Percentiles rank a stretch among this genome's conserved stretches.
These are phyloP conservation scores for Erythrocercus mccallii DNA, from an alignment of 2,113 vertebrate species.

Conservation along the genomic window DNA sequence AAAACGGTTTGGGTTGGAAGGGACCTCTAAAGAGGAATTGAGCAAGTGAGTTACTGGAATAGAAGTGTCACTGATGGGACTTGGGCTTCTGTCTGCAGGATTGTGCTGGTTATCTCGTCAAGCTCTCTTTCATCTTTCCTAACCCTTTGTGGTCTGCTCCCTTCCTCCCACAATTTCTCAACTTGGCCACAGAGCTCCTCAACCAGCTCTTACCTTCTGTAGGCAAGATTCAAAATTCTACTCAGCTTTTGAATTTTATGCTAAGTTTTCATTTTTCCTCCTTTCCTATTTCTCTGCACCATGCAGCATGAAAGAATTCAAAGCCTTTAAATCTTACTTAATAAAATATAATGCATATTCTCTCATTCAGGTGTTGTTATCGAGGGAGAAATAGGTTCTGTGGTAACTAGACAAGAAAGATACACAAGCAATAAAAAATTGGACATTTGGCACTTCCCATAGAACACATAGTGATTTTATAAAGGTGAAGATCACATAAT, in stretches of 20 bases:
- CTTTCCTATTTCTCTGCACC: background rate
- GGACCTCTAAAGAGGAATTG: background rate
- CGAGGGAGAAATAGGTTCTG: background rate
- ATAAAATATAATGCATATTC: background rate
- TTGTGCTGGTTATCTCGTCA: background rate
- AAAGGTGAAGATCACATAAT: background rate
- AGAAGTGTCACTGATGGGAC: background rate
- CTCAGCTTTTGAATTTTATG: background rate
- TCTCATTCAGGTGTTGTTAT: background rate
- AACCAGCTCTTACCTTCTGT: background rate
- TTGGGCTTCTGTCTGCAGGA: background rate
- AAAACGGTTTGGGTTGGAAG: background rate
- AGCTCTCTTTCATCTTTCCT: background rate
- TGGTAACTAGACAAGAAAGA: background rate
- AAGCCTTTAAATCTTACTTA: background rate
- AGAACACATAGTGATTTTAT: background rate
- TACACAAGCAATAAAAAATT: background rate
- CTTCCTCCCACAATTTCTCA: background rate
- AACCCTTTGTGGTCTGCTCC: background rate
- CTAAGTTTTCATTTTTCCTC: background rate
- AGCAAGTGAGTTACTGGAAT: background rate
- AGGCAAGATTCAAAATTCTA: background rate
- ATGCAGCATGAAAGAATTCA: background rate
- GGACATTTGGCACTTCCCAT: background rate
- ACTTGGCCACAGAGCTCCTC: background rate